These are phyloP conservation scores for Reticulitermes lucifugus DNA, from an alignment of 2,888 invertebrate genomes.

Conservation along the genomic window DNA sequence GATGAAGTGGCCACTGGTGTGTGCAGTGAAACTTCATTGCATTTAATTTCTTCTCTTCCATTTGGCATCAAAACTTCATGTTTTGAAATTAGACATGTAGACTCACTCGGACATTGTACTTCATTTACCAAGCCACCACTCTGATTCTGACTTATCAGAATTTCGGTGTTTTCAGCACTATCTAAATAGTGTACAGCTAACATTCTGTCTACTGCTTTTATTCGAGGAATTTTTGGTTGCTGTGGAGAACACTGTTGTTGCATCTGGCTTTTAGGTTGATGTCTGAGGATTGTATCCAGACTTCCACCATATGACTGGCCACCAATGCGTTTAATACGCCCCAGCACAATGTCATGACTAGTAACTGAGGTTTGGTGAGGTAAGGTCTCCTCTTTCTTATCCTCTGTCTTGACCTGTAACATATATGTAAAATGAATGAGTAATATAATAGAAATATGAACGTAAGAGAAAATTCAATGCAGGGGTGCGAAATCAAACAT, in stretches of 20 bases:
- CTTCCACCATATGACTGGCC: conserved; percentile 49
- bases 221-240: conserved; percentile 39
- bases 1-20: too few relatives aligned
- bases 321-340: conserved; percentile 46
- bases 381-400: conserved; percentile 41
- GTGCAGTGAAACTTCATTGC: too few relatives aligned
- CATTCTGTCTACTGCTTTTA: conserved; percentile 39
- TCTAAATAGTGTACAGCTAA: background rate
- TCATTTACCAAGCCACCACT: background rate
- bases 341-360: conserved; percentile 43
- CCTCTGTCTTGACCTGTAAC: conserved; percentile 19
- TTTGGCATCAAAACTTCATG: too few relatives aligned
- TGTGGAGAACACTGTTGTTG: conserved; percentile 14
- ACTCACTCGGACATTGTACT: background rate
- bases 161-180: background rate
- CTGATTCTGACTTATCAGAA: background rate
- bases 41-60: too few relatives aligned
- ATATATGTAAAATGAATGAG: background rate
- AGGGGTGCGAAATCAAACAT: too few relatives aligned
- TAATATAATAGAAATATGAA: too few relatives aligned
- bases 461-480: too few relatives aligned
- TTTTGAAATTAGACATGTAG: too few relatives aligned
- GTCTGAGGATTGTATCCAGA: conserved; percentile 43
- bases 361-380: conserved; percentile 29
- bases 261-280: background rate